Conservation (phyloP, 2,797 vertebrate species). For the Gambusia yucatana region DNA sequence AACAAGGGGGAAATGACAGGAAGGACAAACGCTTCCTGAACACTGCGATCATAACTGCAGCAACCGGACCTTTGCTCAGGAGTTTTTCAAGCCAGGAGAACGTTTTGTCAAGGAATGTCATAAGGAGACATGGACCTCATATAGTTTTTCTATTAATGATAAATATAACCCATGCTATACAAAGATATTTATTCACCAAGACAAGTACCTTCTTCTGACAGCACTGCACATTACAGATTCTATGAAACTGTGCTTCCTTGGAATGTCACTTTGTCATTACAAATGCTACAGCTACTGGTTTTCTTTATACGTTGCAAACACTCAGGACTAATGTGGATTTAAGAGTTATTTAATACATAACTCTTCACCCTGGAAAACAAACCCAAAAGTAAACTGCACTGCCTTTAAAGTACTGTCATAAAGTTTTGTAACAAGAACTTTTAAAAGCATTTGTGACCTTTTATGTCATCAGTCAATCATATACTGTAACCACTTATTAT, state of each 20-base stretch:
- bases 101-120: background rate
- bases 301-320: background rate
- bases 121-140: background rate
- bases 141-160: background rate
- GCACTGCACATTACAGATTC: background rate
- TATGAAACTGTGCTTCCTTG: background rate
- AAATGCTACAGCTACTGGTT: background rate
- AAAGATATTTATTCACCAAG: background rate
- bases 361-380: background rate
- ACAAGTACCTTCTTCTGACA: background rate
- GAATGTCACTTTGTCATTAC: background rate
- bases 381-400: background rate
- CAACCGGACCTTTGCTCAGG: background rate
- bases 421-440: background rate
- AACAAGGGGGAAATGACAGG: background rate
- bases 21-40: background rate
- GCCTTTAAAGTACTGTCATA: background rate
- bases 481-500: background rate
- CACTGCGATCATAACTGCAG: background rate
- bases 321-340: background rate
- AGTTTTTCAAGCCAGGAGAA: background rate
- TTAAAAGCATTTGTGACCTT: background rate
- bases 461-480: background rate
- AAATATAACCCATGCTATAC: background rate
- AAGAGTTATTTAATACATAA: background rate